Evolutionary conservation across 2,888 invertebrate genomes (phyloP), one percentile per base, ranked within the genome.

Genomic region (Adela reaumurella): DNA sequence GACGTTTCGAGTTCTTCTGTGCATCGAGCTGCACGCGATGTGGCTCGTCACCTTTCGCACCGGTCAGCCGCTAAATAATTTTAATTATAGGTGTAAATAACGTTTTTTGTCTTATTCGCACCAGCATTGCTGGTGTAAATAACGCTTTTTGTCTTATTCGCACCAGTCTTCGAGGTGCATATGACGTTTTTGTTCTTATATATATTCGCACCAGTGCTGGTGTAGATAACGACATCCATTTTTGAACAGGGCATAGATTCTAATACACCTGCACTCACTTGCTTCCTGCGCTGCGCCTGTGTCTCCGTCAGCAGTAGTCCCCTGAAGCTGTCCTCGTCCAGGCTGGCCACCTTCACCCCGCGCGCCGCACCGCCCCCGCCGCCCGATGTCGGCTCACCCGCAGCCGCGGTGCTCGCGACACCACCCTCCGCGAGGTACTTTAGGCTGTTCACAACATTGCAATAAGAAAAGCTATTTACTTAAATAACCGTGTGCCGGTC

Each of bases 341-440:
- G 54, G 14, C 59, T 61, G 1, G 63, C 57, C 47, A 65, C 56
- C 28, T 59, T 60, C 3, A 62, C 57, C 19, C 62, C 62, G 17
- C 20, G 28, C 41, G 41, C 19, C 16, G 43, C 17, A 41, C 41
- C 17, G 19, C 20, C 18, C 24, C 19, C 24, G 41, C 53, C 2
- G 58, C 56, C 46, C 18, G 58, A 55, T 44, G 28, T 19, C 18
- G 65, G 49, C 0, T 60, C 53, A 14, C 56, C 49, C 2, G 78
- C 70, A 56, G 77, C 67, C 52, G 59, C 54, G 58, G 60, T 66
- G 57, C 80, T 68, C 47, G 70, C 63, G 56, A 74, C 73, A 73
- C 74, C 87, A n/a, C n/a, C n/a, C n/a, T n/a, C n/a, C n/a, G n/a
- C n/a, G 44, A 89, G 71, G 61, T 87, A 84, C 46, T 84, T 82